Percentiles rank a stretch among this genome's conserved stretches.
Evolutionary conservation across 2,113 vertebrate genomes (phyloP).

Genomic region (Ariopsis seemanni): DNA sequence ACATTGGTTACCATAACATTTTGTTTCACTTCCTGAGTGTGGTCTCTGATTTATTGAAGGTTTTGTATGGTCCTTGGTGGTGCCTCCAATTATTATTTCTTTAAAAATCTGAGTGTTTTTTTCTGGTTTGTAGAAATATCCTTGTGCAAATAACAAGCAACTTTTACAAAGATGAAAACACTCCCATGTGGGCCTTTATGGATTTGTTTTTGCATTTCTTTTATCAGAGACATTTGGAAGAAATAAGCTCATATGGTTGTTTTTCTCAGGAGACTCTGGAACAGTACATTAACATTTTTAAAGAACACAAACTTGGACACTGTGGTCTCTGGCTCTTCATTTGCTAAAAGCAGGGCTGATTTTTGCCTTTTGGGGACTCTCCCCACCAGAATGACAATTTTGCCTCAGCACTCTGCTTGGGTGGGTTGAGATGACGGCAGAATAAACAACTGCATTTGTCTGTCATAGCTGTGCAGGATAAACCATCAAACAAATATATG

Average conservation of each 20-base stretch:
- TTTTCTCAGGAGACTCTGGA: constrained; percentile 49
- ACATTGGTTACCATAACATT: neutral
- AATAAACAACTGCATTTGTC: neutral
- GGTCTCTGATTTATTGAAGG: neutral
- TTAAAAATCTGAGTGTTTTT: neutral
- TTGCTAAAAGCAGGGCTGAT: neutral
- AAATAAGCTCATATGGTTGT: neutral
- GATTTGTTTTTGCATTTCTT: constrained; percentile 49
- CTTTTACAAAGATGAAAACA: constrained; percentile 46
- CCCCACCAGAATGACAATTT: neutral
- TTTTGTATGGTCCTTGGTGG: neutral
- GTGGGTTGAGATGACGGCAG: neutral
- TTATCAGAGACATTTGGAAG: constrained; percentile 47
- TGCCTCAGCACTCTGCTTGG: neutral
- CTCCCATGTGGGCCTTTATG: neutral
- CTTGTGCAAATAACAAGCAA: neutral
- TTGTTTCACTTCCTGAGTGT: constrained; percentile 51
- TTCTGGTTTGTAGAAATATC: neutral
- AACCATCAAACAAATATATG: neutral
- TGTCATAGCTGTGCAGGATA: neutral
- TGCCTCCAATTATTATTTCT: neutral
- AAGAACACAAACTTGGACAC: constrained; percentile 47
- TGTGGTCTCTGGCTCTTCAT: neutral
- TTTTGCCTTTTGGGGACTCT: neutral
- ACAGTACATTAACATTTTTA: constrained; percentile 23